Evolutionary conservation across 2,797 vertebrate species (phyloP), one percentile per base, ranked within the genome.

Genomic region (Otolemur crassicaudatus): DNA sequence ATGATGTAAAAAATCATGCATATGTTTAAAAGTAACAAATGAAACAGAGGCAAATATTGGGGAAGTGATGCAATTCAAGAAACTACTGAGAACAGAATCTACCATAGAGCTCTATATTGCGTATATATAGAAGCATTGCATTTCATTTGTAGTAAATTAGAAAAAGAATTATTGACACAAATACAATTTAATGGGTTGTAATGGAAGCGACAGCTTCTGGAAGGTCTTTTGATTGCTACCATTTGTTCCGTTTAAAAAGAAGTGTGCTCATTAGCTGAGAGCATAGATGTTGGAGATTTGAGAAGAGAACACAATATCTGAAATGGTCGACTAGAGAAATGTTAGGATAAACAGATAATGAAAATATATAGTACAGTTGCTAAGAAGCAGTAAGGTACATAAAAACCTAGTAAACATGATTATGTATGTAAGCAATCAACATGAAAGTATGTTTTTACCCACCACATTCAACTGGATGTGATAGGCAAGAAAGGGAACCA

Each of bases 51-150:
- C 4, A 46, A 88, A 94, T 23, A 7, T 7, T 9, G 8, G 25
- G 60, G n/a, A 11, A 90, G 23, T 19, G 4, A 56, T 40, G 7
- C 2, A 56, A 9, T 65, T 76, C 4, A 79, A 14, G n/a, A 56
- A 29, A 72, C 2, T 65, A 76, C 20, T 49, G 4, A 56, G 13
- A 84, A 31, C 0, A 91, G 31, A 53, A 63, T 31, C 23, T 43
- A 8, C 14, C 13, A 2, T 1, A 67, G 2, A 56, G 19, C 0
- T 67, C 29, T 49, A 49, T 53, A 3, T 49, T 72, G 0, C 10
- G 34, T 86, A 90, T 53, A 10, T 17, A 53, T 22, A 61, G 40
- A 90, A 77, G 13, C 67, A 12, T 72, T 13, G 17, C 20, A 22
- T 34, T 58, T 56, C 91, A 34, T 76, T 53, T 77, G 29, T 34